Evolutionary conservation across 2,797 vertebrate genomes (phyloP), one percentile per base, ranked within the genome.

Genomic region (Tokudaia tokunoshimensis): DNA sequence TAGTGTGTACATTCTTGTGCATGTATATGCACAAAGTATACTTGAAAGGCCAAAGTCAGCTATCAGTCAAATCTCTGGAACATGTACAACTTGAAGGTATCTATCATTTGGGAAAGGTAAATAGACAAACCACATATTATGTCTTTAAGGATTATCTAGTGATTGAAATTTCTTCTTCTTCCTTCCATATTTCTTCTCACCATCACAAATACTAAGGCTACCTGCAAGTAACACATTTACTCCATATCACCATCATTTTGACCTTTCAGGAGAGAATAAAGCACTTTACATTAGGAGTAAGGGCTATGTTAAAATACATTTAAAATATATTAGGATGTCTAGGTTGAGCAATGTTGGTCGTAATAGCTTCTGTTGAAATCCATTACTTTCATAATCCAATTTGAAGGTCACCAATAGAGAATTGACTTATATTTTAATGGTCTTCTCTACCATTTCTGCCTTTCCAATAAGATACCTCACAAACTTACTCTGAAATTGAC

Each of bases 241-340:
- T 95, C 55, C 50, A 80, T 34, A 88, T 59, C 26, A 17, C 34
- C 81, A 93, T 84, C 55, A 70, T 67, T 75, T 94, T 88, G 65
- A 93, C n/a, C 22, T 95, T 97, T 96, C 61, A 74, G 47, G 67
- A 44, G 22, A 31, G 94, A 97, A 95, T 87, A 85, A 96, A 94
- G 41, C 81, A 59, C 4, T 95, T 96, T 93, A 86, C 3, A 94
- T 7, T 55, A 92, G 63, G 29, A 92, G 34, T 70, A 92, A 94
- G 44, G 15, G 13, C 55, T 94, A 61, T 26, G 83, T 96, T 92
- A 93, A 96, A 95, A 79, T 88, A 52, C 4, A 87, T 84, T 96
- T 94, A 94, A 89, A 95, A 87, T 61, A 63, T 89, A 90, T 93
- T 94, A 96, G 47, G 41, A 84, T 76, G 59, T 65, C 72, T 87